Evolutionary conservation across 2,888 invertebrate genomes (phyloP), one percentile per base, ranked within the genome.

Genomic region (Ophion obscuratus): DNA sequence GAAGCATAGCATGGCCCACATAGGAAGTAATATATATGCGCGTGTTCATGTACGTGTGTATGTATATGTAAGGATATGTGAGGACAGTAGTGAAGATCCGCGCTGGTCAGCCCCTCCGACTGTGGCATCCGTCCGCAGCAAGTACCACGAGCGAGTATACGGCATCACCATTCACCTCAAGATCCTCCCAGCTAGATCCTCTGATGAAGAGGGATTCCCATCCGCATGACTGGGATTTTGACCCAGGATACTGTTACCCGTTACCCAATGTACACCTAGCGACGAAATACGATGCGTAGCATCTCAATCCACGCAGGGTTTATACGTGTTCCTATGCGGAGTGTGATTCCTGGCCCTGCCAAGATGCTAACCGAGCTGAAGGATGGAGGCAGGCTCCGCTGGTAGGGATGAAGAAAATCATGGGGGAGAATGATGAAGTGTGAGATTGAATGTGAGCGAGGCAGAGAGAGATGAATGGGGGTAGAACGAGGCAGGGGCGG

Each of bases 171-270:
- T 82, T 79, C 61, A 79, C 64, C 71, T 68, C 61, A 83, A 81
- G 80, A 73, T 83, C 71, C 68, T 67, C 80, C 17, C 44, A 53
- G 66, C 20, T 76, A 57, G 27, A 53, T 70, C 62, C 57, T 44
- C 67, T 62, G 79, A 83, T 83, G 76, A 83, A 75, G 83, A 76
- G 73, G 80, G n/a, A 31, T 77, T 77, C 57, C 36, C 31, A 9
- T 31, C 57, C 53, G 59, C 47, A 64, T 61, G 57, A 70, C 61
- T 79, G 59, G 66, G 71, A 79, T 80, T 79, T 75, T 66, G 71
- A 76, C 59, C 44, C 17, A 61, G 79, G 57, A 68, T 79, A 53
- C 40, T 24, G 67, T 57, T 61, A 24, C 40, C 53, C 75, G 20
- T 47, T 71, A 40, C 53, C 57, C 79, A 68, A 68, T 79, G 44